Base-by-base conservation (phyloP, 2,888 invertebrate species). In the Lepidocyrtoides sp. region DNA sequence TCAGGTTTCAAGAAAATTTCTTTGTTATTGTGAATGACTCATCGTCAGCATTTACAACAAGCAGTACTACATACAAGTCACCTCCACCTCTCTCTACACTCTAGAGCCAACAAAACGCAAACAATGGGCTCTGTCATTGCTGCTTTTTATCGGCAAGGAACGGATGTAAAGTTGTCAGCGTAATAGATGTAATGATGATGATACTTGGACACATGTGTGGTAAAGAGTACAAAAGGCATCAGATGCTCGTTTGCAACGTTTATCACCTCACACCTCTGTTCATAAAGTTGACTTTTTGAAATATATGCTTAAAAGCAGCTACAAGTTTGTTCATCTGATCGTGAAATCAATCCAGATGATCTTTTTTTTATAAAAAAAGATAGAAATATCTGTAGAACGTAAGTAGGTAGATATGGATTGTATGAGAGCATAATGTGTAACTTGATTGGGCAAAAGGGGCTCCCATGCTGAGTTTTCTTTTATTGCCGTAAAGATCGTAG, bases 281-380 rank as follows among this genome's bases (percentile, higher is more conserved):
- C 57, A 41, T 75, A 20, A 57, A 29, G 29, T 29, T 54, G 51
- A 23, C 75, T 54, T 79, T 54, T 51, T n/a, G 36, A 63, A 48
- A 88, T 60, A 75, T 17, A 41, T 51, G 23, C 26, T 36, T 44
- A 69, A 85, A 85, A 48, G 54, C 26, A 48, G 29, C 23, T 12
- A 82, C 54, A 4, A 26, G 29, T 66, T n/a, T 72, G 44, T 44
- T 72, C 72, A 44, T 72, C 41, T 72, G 72, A 72, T 72, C 72
- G 12, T 86, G 41, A 75, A 75, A 86, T 86, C 85, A 86, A 86
- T 86, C 75, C 60, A 86, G 85, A 29, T 75, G 85, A 85, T 72
- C 75, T 86, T 44, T 60, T 57, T 72, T 79, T 54, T 51, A 12
- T 14, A 26, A 75, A 79, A 79, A 79, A 54, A n/a, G n/a, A n/a